Base-by-base conservation (phyloP, 2,113 vertebrate species). In the Labeo rohita region DNA sequence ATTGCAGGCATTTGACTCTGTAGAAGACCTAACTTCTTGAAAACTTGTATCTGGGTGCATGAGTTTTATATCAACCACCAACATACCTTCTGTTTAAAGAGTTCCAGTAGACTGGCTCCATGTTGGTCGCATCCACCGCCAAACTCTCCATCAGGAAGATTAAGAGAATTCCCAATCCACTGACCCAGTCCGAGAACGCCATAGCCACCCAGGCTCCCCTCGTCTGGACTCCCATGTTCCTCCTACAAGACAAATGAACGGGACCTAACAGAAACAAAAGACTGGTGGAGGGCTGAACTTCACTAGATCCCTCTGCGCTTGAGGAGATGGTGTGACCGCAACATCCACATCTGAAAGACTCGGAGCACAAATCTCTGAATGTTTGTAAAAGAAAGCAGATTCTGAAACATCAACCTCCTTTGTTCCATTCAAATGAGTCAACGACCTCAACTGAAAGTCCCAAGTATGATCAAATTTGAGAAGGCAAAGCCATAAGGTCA, bases 71-170 rank as follows among this genome's bases (percentile, higher is more conserved):
- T 36, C 18, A 21, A 45, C 43, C 54, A 2, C 28, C 11, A 54
- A 87, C 89, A 6, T 86, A 92, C 91, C 91, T 91, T 77, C 87
- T 91, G 84, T 92, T 92, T 4, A 91, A 75, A 12, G 91, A 91
- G 86, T 91, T 92, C 91, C 91, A 92, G 82, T 88, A 91, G 63
- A 92, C 89, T 63, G 91, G 91, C 79, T 92, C 91, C 87, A 92
- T 74, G 89, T 91, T 91, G 59, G 77, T 87, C 2, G 90, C 89
- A 15, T 83, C 68, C 59, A 85, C 89, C 49, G 73, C 81, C 65
- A 88, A 63, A 68, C 89, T 52, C 84, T 90, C 88, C 89, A 90
- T 36, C 59, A 91, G 83, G 73, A 91, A 80, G 2, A 91, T 45
- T 4, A 89, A 6, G 13, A 91, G 78, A 49, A 92, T 82, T 76